Evolutionary conservation across 2,113 vertebrate genomes (phyloP).

Genomic region (Henicopernis longicauda): DNA sequence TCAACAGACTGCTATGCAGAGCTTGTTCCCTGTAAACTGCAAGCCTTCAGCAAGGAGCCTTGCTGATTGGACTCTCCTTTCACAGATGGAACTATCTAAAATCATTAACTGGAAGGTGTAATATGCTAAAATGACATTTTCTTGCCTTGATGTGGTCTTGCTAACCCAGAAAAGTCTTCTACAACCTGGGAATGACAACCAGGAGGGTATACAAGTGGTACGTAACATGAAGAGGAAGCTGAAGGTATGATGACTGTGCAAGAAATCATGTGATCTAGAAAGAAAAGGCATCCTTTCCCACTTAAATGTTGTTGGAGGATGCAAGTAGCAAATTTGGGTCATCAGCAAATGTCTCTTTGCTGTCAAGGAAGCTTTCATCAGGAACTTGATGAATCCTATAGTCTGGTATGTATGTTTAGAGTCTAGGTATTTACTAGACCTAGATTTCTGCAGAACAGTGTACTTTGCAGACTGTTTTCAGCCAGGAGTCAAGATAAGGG

Average conservation of each 20-base stretch:
- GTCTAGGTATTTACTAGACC: neutral
- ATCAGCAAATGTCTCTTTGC: neutral
- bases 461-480: neutral
- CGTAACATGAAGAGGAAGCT: neutral
- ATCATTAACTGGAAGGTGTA: neutral
- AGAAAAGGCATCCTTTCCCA: neutral
- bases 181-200: neutral
- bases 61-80: neutral
- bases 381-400: neutral
- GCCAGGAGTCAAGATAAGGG: neutral
- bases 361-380: neutral
- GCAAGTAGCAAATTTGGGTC: neutral
- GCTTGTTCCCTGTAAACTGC: neutral
- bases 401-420: neutral
- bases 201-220: neutral
- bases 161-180: neutral
- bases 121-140: neutral
- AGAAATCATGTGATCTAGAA: neutral
- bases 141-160: neutral
- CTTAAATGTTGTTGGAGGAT: neutral
- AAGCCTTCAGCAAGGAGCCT: neutral
- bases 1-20: neutral
- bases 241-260: neutral
- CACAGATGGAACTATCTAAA: neutral
- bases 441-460: neutral